Evolutionary conservation across 2,113 vertebrate genomes (phyloP).

Genomic region (Penelope pileata): DNA sequence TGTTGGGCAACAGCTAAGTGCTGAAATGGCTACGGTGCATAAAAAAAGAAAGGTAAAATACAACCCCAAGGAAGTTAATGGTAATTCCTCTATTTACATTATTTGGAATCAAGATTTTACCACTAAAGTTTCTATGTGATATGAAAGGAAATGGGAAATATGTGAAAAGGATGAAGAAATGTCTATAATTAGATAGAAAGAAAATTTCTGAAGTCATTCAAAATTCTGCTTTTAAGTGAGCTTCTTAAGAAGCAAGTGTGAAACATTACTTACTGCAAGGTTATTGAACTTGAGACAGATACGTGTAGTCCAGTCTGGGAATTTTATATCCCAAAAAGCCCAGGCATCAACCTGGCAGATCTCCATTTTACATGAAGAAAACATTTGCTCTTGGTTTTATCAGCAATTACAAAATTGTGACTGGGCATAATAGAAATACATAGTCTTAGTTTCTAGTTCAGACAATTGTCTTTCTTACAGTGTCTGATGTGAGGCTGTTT

Average conservation of each 20-base stretch:
- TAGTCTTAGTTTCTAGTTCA: no score
- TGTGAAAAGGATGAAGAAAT: not conserved
- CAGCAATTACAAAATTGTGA: not conserved
- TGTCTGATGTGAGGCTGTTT: no score
- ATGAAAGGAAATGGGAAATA: not conserved
- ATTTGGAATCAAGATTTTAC: not conserved
- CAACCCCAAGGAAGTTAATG: not conserved
- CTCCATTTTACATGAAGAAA: not conserved
- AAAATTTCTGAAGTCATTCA: not conserved
- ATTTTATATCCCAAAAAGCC: not conserved
- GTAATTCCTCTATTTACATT: not conserved
- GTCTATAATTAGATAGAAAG: not conserved
- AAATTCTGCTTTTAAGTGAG: not conserved
- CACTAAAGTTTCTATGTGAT: not conserved
- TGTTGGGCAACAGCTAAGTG: not conserved
- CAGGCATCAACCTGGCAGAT: not conserved
- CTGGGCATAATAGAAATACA: not conserved
- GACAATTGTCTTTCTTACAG: no score
- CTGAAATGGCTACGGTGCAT: not conserved
- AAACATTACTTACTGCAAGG: not conserved
- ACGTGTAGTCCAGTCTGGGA: not conserved
- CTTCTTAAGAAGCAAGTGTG: not conserved
- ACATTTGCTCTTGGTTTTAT: not conserved
- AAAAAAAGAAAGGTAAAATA: not conserved
- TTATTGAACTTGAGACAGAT: not conserved